A percentile compares a stretch with the other conserved stretches of the same genome.
Evolutionary conservation across 2,113 vertebrate species (phyloP).

Genomic region (Helogale parvula): DNA sequence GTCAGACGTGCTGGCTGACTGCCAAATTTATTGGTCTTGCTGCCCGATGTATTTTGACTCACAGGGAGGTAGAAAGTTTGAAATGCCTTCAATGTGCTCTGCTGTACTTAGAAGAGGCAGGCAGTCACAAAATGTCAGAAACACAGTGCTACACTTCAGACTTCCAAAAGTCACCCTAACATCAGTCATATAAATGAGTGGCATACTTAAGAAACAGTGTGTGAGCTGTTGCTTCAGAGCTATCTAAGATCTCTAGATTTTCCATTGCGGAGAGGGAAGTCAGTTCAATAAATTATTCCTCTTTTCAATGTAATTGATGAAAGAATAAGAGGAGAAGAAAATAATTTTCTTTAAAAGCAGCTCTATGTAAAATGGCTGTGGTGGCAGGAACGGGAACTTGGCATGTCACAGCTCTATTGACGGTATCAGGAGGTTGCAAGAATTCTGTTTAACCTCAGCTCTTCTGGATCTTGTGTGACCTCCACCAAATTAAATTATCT

Average conservation of each 20-base stretch:
- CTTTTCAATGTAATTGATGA: neutral
- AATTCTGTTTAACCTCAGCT: neutral
- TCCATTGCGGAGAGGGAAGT: neutral
- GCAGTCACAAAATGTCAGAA: conserved; percentile 23
- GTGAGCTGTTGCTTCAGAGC: too few relatives aligned
- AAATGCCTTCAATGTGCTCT: conserved; percentile 24
- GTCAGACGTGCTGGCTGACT: neutral
- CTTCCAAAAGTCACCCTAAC: neutral
- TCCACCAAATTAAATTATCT: neutral
- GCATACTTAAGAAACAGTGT: neutral
- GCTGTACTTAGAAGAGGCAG: conserved; percentile 29
- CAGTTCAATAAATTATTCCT: neutral
- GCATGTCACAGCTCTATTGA: neutral
- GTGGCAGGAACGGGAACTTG: neutral
- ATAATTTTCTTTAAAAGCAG: neutral
- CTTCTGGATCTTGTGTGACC: neutral
- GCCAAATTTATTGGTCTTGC: conserved; percentile 41
- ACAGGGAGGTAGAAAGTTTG: neutral
- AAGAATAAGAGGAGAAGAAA: neutral
- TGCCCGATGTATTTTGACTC: conserved; percentile 62
- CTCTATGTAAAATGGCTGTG: neutral
- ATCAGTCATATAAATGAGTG: neutral
- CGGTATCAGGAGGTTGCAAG: neutral
- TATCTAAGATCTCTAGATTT: neutral
- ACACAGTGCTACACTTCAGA: neutral